Percentiles rank a stretch among this genome's conserved stretches.
Evolutionary conservation across 2,113 vertebrate species (phyloP).

Genomic region (Heterotilapia buettikoferi): DNA sequence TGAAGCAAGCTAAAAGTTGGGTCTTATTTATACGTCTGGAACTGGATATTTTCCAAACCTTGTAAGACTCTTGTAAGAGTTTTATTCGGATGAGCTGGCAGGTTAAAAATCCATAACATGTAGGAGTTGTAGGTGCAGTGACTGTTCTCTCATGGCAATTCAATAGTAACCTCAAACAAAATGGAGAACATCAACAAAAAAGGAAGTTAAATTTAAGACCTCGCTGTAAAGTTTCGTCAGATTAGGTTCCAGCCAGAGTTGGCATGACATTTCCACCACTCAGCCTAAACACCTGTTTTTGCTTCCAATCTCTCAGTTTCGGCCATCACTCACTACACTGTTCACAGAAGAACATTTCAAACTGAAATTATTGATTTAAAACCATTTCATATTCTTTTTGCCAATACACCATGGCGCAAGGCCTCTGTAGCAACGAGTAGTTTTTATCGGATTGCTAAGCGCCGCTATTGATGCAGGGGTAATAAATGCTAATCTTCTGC

Average conservation of each 20-base stretch:
- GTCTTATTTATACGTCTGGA: not conserved
- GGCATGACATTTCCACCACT: not conserved
- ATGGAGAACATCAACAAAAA: not conserved
- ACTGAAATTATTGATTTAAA: slow-evolving; percentile 1
- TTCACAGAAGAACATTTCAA: not conserved
- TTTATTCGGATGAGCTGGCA: not conserved
- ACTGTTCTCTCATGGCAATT: not conserved
- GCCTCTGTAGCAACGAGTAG: not conserved
- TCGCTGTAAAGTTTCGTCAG: not conserved
- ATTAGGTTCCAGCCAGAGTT: not conserved
- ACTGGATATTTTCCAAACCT: not conserved
- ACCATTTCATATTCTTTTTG: not conserved
- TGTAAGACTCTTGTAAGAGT: not conserved
- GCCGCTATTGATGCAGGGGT: not conserved
- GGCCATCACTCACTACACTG: not conserved
- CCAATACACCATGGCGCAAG: not conserved
- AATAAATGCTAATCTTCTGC: slow-evolving; percentile 8
- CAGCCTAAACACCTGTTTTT: not conserved
- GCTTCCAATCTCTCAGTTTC: not conserved
- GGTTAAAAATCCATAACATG: slow-evolving; percentile 7
- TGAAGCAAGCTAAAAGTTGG: not conserved
- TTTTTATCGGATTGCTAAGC: not conserved
- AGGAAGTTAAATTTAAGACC: not conserved
- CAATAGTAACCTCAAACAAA: not conserved
- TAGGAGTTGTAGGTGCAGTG: slow-evolving; percentile 7